A percentile compares a stretch with the other conserved stretches of the same genome.
Evolutionary conservation across 1,140 invertebrate genomes (phyloP).

Genomic region (Oscheius sp.): DNA sequence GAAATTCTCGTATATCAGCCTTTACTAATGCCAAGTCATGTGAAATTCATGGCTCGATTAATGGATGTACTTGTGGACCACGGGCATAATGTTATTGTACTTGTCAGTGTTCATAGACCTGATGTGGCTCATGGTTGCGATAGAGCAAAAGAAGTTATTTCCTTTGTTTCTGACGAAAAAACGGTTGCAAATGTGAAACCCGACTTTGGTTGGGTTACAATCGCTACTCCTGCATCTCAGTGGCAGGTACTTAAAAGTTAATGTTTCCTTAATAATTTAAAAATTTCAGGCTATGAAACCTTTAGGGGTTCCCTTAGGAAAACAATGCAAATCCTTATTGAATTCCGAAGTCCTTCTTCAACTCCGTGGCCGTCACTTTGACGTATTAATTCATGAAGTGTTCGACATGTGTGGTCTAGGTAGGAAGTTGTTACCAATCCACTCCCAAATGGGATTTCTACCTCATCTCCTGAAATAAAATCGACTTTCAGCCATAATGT

Average conservation of each 20-base stretch:
- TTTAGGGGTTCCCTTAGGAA: not conserved
- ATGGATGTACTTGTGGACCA: not conserved
- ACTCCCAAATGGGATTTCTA: too few relatives aligned
- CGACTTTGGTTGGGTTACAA: not conserved
- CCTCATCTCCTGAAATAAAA: not conserved
- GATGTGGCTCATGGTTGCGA: not conserved
- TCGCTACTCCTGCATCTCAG: not conserved
- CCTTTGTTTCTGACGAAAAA: not conserved
- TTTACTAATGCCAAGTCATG: not conserved
- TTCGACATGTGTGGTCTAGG: constrained; percentile 5
- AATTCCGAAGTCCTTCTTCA: not conserved
- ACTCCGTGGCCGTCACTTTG: not conserved
- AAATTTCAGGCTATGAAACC: not conserved
- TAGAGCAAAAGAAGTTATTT: not conserved
- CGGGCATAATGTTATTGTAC: not conserved
- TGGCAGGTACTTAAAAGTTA: not conserved
- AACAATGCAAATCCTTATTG: not conserved
- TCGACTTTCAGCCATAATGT: not conserved
- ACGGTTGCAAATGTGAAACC: not conserved
- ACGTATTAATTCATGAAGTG: not conserved
- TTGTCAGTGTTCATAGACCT: not conserved
- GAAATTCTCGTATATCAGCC: not conserved
- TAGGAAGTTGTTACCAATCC: too few relatives aligned
- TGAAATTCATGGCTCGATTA: not conserved
- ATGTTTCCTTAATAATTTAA: not conserved